Evolutionary conservation across 2,888 invertebrate genomes (phyloP), one percentile per base, ranked within the genome.

Genomic region (Stegophylla sp.): DNA sequence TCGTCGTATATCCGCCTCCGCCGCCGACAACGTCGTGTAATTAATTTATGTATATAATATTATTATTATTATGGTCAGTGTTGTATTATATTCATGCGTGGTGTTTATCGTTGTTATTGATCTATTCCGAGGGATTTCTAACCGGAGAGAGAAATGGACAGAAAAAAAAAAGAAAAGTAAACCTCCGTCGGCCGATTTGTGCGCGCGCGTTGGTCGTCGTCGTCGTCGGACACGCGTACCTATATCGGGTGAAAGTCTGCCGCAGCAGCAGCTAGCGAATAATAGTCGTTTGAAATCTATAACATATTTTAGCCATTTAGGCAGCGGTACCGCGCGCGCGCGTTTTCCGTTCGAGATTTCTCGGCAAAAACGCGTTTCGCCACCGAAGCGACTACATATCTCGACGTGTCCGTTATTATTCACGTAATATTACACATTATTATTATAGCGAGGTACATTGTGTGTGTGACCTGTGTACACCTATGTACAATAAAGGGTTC

Each of bases 281-380:
- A 34, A 45, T 45, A 73, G 59, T 73, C 61, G 73, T 73, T 73
- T 28, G 73, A 73, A 73, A 73, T 73, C 73, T 73, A 73, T 73
- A 73, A 61, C 59, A 45, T 59, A 73, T 73, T 73, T 73, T 59
- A 26, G 45, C 73, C 71, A 43, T 72, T 72, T 41, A 53, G 69
- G 28, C 34, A 17, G 28, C 20, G 7, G n/a, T n/a, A 10, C 20
- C 23, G 61, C 59, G 28, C 23, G n/a, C 59, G 23, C 23, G 23
- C 17, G 20, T 56, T 53, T 53, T 56, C 34, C 34, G 71, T 23
- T 41, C 9, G 34, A 23, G 45, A 73, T 73, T 73, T 73, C 73
- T 73, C 73, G n/a, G 26, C 12, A 59, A 59, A 73, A 73, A 73
- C 59, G 72, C 72, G 59, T 61, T 28, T 61, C 26, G 61, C 61